Percentiles rank a stretch among this genome's conserved stretches.
Conservation (phyloP, 2,797 vertebrate species). For the Amniataba percoides region DNA sequence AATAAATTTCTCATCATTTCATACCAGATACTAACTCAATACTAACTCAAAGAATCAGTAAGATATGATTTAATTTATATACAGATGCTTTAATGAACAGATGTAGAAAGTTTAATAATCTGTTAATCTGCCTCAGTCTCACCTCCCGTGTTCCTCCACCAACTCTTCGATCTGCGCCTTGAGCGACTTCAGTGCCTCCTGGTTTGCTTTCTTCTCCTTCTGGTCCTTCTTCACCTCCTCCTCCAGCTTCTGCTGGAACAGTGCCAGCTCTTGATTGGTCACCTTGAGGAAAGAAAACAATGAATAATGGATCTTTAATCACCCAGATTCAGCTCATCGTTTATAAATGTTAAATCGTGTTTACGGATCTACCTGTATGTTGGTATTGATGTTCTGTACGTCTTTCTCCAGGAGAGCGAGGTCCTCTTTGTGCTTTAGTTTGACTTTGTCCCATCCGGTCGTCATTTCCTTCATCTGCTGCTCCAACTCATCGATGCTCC, state of each 20-base stretch:
- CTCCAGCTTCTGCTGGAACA: constrained; percentile 91
- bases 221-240: constrained; percentile 90
- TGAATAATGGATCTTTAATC: neutral
- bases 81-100: neutral
- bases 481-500: constrained; percentile 75
- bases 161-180: constrained; percentile 86
- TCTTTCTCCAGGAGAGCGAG: constrained; percentile 75
- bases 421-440: constrained; percentile 68
- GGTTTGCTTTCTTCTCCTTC: constrained; percentile 91
- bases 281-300: constrained; percentile 78
- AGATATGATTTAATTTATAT: too few relatives aligned
- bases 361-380: constrained; percentile 82
- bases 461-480: constrained; percentile 79
- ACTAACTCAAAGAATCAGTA: too few relatives aligned
- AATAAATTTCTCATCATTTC: too few relatives aligned
- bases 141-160: constrained; percentile 82
- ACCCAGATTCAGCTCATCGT: neutral
- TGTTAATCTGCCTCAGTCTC: neutral
- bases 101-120: neutral
- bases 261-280: constrained; percentile 87
- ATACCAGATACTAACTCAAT: too few relatives aligned
- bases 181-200: constrained; percentile 87
- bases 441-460: constrained; percentile 60
- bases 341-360: too few relatives aligned
- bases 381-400: constrained; percentile 70